These are phyloP conservation scores for Lacerta bilineata DNA, from an alignment of 2,797 vertebrate genomes.

Conservation along the genomic window DNA sequence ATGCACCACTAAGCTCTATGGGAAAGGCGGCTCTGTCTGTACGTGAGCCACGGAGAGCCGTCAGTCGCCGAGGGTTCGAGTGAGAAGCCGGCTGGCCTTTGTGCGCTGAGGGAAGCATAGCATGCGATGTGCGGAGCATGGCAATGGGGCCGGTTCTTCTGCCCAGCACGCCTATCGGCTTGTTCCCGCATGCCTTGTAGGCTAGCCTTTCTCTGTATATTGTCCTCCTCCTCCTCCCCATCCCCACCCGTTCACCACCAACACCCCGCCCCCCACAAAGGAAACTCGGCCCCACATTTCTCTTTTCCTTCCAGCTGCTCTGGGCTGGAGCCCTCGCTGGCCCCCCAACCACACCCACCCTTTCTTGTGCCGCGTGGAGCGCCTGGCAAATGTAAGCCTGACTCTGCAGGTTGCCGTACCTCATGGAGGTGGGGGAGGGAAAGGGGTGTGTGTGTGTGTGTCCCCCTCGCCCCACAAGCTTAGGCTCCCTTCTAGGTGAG, in stretches of 20 bases:
- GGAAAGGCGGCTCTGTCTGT: background rate
- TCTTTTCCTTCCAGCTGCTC: constrained; percentile 31
- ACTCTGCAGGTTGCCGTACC: background rate
- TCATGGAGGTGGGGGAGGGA: no score
- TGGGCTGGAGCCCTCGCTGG: constrained; percentile 1
- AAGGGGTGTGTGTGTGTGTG: constrained; percentile 3
- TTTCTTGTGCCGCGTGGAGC: constrained; percentile 22
- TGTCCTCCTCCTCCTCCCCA: no score
- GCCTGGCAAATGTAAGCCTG: constrained; percentile 30
- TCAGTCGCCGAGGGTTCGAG: no score
- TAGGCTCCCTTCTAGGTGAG: no score
- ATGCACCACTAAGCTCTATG: no score
- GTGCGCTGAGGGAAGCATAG: no score
- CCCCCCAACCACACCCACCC: constrained; percentile 11
- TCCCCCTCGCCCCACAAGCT: background rate
- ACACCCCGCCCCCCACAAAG: background rate
- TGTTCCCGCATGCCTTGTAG: background rate
- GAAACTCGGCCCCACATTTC: background rate
- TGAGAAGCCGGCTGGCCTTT: background rate
- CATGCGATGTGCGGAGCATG: background rate
- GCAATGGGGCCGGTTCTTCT: no score
- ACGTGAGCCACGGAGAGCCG: background rate
- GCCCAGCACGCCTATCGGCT: background rate
- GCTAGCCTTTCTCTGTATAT: background rate
- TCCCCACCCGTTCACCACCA: background rate